Evolutionary conservation across 1,140 invertebrate species (phyloP), one percentile per base, ranked within the genome.

Genomic region (Catajapyx aquilonaris): DNA sequence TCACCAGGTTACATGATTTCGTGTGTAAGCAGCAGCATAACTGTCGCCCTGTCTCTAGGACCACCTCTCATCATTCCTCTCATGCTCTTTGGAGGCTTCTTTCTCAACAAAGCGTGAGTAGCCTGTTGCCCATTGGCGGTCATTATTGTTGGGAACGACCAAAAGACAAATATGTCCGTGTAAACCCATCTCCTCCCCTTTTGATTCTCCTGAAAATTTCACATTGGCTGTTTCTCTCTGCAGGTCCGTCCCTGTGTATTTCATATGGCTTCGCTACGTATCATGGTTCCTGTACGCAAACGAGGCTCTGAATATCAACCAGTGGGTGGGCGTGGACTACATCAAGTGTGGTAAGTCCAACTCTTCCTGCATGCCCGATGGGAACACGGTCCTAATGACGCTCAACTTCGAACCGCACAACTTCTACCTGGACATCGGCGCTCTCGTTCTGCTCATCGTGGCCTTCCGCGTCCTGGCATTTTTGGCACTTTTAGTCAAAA

Each of bases 211-310:
- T n/a, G n/a, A n/a, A n/a, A n/a, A n/a, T n/a, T n/a, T n/a, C n/a
- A n/a, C n/a, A n/a, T 30, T 30, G 2, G n/a, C n/a, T 30, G 15
- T n/a, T n/a, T 15, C 15, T 30, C n/a, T 30, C n/a, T 30, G n/a
- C 44, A 81, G 78, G 2, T 86, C 85, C 1, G 71, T 93, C 16
- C 90, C 88, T 1, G 54, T 62, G 0, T 95, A 90, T 50, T 77
- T 96, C 37, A 64, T 73, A 35, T 94, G 88, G 85, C 59, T 95
- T 37, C 81, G 84, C 11, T 85, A 90, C 56, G 54, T 95, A 13
- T 94, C 87, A 0, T 96, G 91, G 86, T 94, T 96, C 59, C 71
- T 77, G 33, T 95, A 91, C 54, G 83, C 79, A 30, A 91, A 87
- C 57, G 88, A 94, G 60, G 81, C 85, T 0, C 58, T 95, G 1